Evolutionary conservation across 2,888 invertebrate genomes (phyloP).

Genomic region (Cyrtodaria siliqua): DNA sequence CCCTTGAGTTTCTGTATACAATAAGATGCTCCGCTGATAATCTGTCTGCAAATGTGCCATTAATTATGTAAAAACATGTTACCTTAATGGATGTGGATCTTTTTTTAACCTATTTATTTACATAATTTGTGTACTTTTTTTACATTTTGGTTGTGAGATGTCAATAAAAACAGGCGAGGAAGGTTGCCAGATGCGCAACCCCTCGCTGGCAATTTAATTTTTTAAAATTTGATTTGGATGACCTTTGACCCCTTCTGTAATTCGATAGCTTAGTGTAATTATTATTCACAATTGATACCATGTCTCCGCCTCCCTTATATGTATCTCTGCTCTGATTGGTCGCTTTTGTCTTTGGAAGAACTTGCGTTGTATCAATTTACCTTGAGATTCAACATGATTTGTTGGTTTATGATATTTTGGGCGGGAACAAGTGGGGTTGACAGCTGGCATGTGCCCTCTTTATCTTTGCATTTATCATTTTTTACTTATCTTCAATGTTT

Average conservation of each 20-base stretch:
- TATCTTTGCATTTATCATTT: conserved; percentile 30
- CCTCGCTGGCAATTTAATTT: conserved; percentile 54
- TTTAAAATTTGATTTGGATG: conserved; percentile 76
- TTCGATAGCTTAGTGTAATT: conserved; percentile 34
- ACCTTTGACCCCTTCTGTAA: conserved; percentile 75
- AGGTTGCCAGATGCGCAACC: background rate
- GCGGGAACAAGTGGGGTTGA: background rate
- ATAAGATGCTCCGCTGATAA: no score
- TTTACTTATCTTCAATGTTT: conserved; percentile 32
- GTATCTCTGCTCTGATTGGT: conserved; percentile 40
- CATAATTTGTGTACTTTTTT: background rate
- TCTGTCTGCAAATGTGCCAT: no score
- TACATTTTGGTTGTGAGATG: conserved; percentile 3
- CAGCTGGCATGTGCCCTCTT: conserved; percentile 24
- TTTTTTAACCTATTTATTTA: no score
- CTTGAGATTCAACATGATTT: background rate
- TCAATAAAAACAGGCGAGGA: background rate
- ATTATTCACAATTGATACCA: conserved; percentile 22
- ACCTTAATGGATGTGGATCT: no score
- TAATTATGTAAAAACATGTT: no score
- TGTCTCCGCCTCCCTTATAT: conserved; percentile 20
- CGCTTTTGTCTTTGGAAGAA: background rate
- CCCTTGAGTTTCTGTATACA: no score
- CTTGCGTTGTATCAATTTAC: background rate
- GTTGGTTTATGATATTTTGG: background rate